Evolutionary conservation across 2,888 invertebrate species (phyloP), one percentile per base, ranked within the genome.

Genomic region (Abrostola triplasia): DNA sequence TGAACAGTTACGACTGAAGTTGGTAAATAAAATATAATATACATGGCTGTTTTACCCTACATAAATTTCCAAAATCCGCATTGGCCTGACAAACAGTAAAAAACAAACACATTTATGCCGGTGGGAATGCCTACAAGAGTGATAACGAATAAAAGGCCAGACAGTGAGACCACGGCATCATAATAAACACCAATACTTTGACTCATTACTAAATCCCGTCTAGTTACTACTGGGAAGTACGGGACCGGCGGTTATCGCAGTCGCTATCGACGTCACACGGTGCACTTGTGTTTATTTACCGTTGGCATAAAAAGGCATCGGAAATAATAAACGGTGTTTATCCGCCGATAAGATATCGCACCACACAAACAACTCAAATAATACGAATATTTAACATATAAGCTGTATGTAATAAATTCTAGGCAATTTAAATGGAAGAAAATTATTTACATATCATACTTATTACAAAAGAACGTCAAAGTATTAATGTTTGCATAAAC

Each of bases 111-210:
- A 83, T 79, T 81, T 70, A 87, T 82, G 83, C 86, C 85, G 76
- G 90, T 91, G 91, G 85, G 79, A 80, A 84, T 81, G 82, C 87
- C 88, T 90, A 90, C 81, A 88, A 86, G 83, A 84, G 91, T 91
- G 90, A 87, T 83, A 81, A 90, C 85, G 84, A 85, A 88, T 79
- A 88, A 82, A 76, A 86, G 85, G 83, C 82, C 80, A 82, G 84
- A 84, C 81, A 80, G 72, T 74, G 70, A 62, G 78, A 84, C 84
- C 83, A 84, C 84, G 80, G 84, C 84, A 86, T 80, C 84, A 78
- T 73, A 77, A 70, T 62, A 67, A 62, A 53, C 44, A 55, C 63
- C 52, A 70, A 76, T 70, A 70, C 62, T 70, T 76, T 72, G 76
- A 79, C 80, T 77, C 70, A 67, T 44, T 5, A 52, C 41, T 47